These are phyloP conservation scores for Mormyrops boulengeri DNA, from an alignment of 2,797 vertebrate species.

Conservation along the genomic window DNA sequence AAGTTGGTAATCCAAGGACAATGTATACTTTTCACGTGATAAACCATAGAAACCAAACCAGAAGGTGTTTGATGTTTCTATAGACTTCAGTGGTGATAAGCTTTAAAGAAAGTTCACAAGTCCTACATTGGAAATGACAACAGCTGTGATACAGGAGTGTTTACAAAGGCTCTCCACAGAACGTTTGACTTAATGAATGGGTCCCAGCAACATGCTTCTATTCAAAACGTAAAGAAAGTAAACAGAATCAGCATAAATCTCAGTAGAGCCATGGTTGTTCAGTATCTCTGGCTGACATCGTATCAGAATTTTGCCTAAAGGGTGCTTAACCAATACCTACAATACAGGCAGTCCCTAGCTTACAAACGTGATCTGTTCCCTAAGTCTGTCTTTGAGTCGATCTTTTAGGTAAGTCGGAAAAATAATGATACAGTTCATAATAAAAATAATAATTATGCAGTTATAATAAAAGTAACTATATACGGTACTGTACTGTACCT, in stretches of 20 bases:
- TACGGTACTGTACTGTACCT: not conserved
- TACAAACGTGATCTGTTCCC: not conserved
- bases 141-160: not conserved
- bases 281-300: not conserved
- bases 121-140: slow-evolving; percentile 28
- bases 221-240: not conserved
- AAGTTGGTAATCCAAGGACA: not conserved
- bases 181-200: not conserved
- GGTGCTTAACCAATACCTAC: not conserved
- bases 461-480: not conserved
- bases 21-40: slow-evolving; percentile 17
- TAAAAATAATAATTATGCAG: not conserved
- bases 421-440: not conserved
- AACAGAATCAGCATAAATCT: not conserved
- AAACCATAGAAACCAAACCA: slow-evolving; percentile 22
- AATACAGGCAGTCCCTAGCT: not conserved
- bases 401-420: not conserved
- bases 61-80: slow-evolving; percentile 20
- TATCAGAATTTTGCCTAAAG: not conserved
- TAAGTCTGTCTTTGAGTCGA: not conserved
- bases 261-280: not conserved
- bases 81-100: slow-evolving; percentile 14
- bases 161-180: not conserved
- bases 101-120: slow-evolving; percentile 22
- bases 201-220: not conserved